A percentile compares a stretch with the other conserved stretches of the same genome.
Evolutionary conservation across 2,888 invertebrate genomes (phyloP).

Genomic region (Micropterix aruncella): DNA sequence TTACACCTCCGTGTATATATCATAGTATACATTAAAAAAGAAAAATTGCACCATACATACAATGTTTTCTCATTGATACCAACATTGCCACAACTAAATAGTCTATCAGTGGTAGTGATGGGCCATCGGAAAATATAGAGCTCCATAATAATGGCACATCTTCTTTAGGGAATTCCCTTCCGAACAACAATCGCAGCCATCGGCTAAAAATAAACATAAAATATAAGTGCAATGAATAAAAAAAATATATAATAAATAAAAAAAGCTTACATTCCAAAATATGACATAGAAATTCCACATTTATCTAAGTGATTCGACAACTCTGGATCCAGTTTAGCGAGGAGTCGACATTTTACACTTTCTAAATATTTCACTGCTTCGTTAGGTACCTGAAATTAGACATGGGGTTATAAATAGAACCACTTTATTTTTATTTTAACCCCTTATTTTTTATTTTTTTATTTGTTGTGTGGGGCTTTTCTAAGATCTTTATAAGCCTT

Average conservation of each 20-base stretch:
- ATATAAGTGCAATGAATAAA: slow-evolving; percentile 3
- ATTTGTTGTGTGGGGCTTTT: too few species aligned
- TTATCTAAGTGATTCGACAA: slow-evolving; percentile 42
- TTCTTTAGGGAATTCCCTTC: slow-evolving; percentile 66
- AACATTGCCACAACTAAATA: slow-evolving; percentile 68
- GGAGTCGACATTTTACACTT: slow-evolving; percentile 43
- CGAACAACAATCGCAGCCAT: slow-evolving; percentile 72
- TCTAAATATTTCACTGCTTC: slow-evolving; percentile 49
- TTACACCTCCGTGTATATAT: too few species aligned
- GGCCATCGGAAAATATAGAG: slow-evolving; percentile 62
- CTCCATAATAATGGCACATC: slow-evolving; percentile 73
- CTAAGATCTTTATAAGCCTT: too few species aligned
- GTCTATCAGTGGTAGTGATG: slow-evolving; percentile 24
- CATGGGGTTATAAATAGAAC: too few species aligned
- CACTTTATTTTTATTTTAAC: too few species aligned
- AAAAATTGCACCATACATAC: too few species aligned
- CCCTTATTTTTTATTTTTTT: too few species aligned
- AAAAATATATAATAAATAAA: slow-evolving; percentile 4
- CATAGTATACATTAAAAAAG: too few species aligned
- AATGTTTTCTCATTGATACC: slow-evolving; percentile 48
- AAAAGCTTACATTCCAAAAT: slow-evolving; percentile 1
- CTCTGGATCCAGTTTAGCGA: slow-evolving; percentile 38
- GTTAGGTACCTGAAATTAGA: slow-evolving; percentile 23
- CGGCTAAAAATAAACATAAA: slow-evolving; percentile 38
- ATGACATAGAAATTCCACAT: slow-evolving; percentile 2